Evolutionary conservation across 2,797 vertebrate genomes (phyloP), one percentile per base, ranked within the genome.

Genomic region (Poeciliopsis paucimaculata): DNA sequence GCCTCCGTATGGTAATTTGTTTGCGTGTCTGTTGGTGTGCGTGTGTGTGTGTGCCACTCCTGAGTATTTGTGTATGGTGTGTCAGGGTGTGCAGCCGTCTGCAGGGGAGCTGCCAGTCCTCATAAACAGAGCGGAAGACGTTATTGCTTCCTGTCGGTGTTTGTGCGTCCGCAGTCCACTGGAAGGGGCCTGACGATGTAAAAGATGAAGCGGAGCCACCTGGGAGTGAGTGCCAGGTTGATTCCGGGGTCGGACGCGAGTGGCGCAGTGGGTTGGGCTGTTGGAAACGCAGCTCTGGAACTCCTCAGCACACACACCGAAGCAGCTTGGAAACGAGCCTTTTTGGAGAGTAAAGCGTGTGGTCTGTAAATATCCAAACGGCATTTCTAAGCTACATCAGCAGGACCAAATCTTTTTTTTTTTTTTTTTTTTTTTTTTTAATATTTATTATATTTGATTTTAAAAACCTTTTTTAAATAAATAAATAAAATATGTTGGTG

Each of bases 41-140:
- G 51, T 34, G 34, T 39, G 1, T 57, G 41, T 34, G 15, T 72
- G 51, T 77, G 72, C 75, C 5, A 26, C 72, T 3, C 2, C n/a
- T 62, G 31, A 68, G 31, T 28, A 23, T 73, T 36, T 53, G 75
- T 68, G 39, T 49, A 2, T 28, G 28, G 76, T 49, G 18, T 45
- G 49, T 76, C 78, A 23, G 66, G 80, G 73, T 76, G 80, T 71
- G 81, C 76, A 55, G 87, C 68, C 57, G 26, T 88, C 83, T 39
- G 16, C 75, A 20, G 26, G 81, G 73, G 34, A 90, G 77, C 86
- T 91, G 92, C 92, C 91, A 91, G 87, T 88, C 84, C 88, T 89
- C 78, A 89, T 94, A 82, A 90, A 90, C 86, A 79, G n/a, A 87
- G 87, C 91, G 88, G 64, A 84, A 84, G 82, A 82, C 84, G 82